These are phyloP conservation scores for Eurosta solidaginis DNA, from an alignment of 1,140 invertebrate species.

Conservation along the genomic window DNA sequence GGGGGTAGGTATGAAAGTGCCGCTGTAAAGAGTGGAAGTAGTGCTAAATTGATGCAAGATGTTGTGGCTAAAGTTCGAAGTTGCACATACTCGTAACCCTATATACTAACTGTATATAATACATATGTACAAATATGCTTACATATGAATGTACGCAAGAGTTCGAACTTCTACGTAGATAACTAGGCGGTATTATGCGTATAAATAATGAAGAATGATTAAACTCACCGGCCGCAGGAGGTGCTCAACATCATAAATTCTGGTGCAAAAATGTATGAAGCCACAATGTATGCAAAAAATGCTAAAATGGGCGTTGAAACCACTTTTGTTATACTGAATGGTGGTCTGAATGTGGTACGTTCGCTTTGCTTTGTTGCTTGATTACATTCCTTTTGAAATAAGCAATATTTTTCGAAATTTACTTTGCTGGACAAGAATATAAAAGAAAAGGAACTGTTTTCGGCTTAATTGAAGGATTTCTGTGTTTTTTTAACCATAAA, in stretches of 20 bases:
- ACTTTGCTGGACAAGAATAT: not conserved
- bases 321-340: not conserved
- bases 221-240: slow-evolving; percentile 17
- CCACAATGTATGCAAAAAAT: not conserved
- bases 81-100: too few species aligned
- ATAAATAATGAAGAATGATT: not conserved
- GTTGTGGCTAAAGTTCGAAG: not conserved
- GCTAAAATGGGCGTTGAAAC: not conserved
- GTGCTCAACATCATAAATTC: slow-evolving; percentile 21
- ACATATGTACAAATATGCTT: not conserved
- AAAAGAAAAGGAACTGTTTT: not conserved
- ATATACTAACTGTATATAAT: not conserved
- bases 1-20: not conserved
- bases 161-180: not conserved
- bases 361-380: not conserved
- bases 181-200: not conserved
- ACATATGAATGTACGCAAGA: not conserved
- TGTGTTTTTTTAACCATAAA: too few species aligned
- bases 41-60: not conserved
- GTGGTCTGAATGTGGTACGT: not conserved
- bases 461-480: too few species aligned
- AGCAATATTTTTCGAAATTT: not conserved
- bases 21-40: not conserved
- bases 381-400: slow-evolving; percentile 1
- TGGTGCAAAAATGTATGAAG: not conserved